These are phyloP conservation scores for Scarus forsteni DNA, from an alignment of 2,797 vertebrate genomes.

Conservation along the genomic window DNA sequence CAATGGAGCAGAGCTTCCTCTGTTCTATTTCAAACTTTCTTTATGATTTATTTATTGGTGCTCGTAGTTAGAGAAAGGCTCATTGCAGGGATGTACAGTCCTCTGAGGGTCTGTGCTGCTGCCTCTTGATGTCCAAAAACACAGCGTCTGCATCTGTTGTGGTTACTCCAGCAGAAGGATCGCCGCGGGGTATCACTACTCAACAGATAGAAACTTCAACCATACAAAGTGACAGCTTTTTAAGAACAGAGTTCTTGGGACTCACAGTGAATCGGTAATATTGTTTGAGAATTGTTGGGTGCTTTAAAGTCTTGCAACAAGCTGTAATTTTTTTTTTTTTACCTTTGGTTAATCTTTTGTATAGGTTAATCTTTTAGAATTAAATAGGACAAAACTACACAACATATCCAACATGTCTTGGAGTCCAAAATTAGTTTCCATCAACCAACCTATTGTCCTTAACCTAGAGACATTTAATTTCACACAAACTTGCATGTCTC, in stretches of 20 bases:
- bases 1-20: constrained; percentile 23
- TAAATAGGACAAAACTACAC: no score
- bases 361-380: neutral
- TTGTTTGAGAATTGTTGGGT: constrained; percentile 12
- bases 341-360: neutral
- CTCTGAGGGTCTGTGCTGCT: constrained; percentile 48
- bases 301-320: neutral
- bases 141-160: constrained; percentile 43
- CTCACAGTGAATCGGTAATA: neutral
- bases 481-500: no score
- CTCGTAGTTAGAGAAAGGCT: constrained; percentile 50
- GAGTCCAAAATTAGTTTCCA: neutral
- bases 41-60: constrained; percentile 78
- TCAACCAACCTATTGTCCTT: neutral
- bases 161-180: constrained; percentile 37
- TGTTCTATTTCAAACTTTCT: constrained; percentile 65
- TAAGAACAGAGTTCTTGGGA: constrained; percentile 10
- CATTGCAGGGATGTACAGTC: constrained; percentile 39
- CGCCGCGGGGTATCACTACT: constrained; percentile 24
- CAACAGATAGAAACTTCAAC: constrained; percentile 36
- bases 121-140: constrained; percentile 55
- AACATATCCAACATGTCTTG: neutral
- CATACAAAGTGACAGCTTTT: constrained; percentile 39
- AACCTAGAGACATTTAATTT: neutral
- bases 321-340: no score